Conservation (phyloP, 2,797 vertebrate species). For the Lutjanus argentimaculatus region DNA sequence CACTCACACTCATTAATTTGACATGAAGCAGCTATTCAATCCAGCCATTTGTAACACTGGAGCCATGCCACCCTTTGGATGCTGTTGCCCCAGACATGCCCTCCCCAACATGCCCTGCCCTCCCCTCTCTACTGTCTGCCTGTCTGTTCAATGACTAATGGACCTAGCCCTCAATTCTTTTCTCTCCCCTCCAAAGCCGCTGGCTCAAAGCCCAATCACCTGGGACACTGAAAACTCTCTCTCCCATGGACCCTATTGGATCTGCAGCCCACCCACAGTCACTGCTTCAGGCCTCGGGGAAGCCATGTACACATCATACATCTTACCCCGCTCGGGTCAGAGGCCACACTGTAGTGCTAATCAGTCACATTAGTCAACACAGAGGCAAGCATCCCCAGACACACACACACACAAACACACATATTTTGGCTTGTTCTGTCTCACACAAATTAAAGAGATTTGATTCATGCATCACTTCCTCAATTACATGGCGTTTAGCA, state of each 20-base stretch:
- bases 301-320: constrained; percentile 42
- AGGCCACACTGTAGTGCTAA: constrained; percentile 47
- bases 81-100: constrained; percentile 75
- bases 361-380: constrained; percentile 47
- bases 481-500: constrained; percentile 33
- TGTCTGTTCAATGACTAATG: constrained; percentile 69
- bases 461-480: constrained; percentile 45
- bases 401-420: constrained; percentile 20
- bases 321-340: constrained; percentile 43
- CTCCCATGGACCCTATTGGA: constrained; percentile 53
- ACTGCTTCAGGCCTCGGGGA: constrained; percentile 20
- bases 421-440: constrained; percentile 25
- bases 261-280: constrained; percentile 62
- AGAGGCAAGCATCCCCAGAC: constrained; percentile 7
- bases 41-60: constrained; percentile 35
- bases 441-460: constrained; percentile 39
- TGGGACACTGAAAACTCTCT: constrained; percentile 62
- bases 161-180: constrained; percentile 29
- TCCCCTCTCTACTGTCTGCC: constrained; percentile 54
- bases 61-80: constrained; percentile 53
- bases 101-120: constrained; percentile 45
- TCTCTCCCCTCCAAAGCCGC: constrained; percentile 24
- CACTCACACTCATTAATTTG: constrained; percentile 53
- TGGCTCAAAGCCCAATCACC: constrained; percentile 68
- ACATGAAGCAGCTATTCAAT: constrained; percentile 52